These are phyloP conservation scores for Helostoma temminkii DNA, from an alignment of 2,797 vertebrate species.

Conservation along the genomic window DNA sequence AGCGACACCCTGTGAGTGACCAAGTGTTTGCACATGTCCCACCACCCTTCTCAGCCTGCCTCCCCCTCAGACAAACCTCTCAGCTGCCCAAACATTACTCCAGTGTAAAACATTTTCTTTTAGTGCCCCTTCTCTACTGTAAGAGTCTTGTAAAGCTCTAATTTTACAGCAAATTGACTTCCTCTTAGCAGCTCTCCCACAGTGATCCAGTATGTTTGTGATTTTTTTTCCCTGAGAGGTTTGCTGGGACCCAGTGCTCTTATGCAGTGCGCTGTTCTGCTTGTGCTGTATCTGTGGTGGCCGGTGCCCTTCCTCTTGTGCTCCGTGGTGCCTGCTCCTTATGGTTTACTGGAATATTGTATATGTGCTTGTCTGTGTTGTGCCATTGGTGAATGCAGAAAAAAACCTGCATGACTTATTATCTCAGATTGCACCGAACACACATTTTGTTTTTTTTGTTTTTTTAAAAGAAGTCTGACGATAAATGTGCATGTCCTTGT, in stretches of 20 bases:
- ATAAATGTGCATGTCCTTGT: conserved; percentile 61
- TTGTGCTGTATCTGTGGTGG: conserved; percentile 62
- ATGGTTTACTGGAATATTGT: conserved; percentile 34
- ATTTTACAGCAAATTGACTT: conserved; percentile 19
- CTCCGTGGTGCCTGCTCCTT: conserved; percentile 50
- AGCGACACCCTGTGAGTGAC: conserved; percentile 99
- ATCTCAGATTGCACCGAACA: conserved; percentile 38
- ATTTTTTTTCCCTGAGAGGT: conserved; percentile 71
- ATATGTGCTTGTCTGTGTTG: conserved; percentile 63
- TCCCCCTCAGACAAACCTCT: conserved; percentile 84
- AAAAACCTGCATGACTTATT: conserved; percentile 71
- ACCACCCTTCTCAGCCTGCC: conserved; percentile 59
- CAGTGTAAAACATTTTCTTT: not conserved
- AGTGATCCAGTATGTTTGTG: conserved; percentile 24
- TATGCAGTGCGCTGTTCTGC: conserved; percentile 66
- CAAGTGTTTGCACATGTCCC: conserved; percentile 76
- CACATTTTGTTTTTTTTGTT: conserved; percentile 27
- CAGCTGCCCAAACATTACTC: conserved; percentile 50
- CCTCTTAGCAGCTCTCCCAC: conserved; percentile 13
- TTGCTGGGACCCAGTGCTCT: conserved; percentile 78
- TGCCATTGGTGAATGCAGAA: conserved; percentile 47
- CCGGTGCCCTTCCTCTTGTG: conserved; percentile 49
- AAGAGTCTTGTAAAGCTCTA: conserved; percentile 14
- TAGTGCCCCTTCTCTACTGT: not conserved
- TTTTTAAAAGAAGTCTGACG: conserved; percentile 21